These are phyloP conservation scores for Busseola fusca DNA, from an alignment of 2,888 invertebrate species.

Conservation along the genomic window DNA sequence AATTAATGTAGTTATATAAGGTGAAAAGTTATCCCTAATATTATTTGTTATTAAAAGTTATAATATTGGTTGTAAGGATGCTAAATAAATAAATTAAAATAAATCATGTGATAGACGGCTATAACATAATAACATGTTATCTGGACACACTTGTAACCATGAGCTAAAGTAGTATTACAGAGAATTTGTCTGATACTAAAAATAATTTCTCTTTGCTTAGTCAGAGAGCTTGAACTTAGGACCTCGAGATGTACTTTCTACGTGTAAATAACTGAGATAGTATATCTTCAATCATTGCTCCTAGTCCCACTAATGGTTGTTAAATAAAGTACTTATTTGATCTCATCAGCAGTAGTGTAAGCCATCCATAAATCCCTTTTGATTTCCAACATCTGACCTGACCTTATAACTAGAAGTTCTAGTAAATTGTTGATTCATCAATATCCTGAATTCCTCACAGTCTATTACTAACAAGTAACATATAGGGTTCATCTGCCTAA, in stretches of 20 bases:
- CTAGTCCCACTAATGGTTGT: background rate
- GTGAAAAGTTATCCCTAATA: too few relatives aligned
- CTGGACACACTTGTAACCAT: background rate
- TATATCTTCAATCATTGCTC: background rate
- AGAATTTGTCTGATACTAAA: slow-evolving; percentile 14
- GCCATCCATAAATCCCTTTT: background rate
- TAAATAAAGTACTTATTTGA: background rate
- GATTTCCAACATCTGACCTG: background rate
- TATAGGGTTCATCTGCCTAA: background rate
- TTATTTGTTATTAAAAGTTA: too few relatives aligned
- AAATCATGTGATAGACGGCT: background rate
- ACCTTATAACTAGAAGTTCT: background rate
- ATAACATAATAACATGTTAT: background rate
- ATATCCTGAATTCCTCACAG: background rate
- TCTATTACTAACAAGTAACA: background rate
- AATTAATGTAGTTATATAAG: too few relatives aligned
- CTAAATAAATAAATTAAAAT: background rate
- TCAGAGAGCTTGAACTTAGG: slow-evolving; percentile 9
- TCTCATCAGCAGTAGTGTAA: background rate
- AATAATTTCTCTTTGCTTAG: slow-evolving; percentile 12
- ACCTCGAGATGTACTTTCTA: slow-evolving; percentile 24
- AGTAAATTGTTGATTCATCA: background rate
- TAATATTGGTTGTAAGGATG: too few relatives aligned
- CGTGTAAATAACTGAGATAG: background rate
- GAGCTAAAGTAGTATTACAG: background rate